A percentile compares a stretch with the other conserved stretches of the same genome.
Evolutionary conservation across 2,888 invertebrate genomes (phyloP).

Genomic region (Rhodophaea formosa): DNA sequence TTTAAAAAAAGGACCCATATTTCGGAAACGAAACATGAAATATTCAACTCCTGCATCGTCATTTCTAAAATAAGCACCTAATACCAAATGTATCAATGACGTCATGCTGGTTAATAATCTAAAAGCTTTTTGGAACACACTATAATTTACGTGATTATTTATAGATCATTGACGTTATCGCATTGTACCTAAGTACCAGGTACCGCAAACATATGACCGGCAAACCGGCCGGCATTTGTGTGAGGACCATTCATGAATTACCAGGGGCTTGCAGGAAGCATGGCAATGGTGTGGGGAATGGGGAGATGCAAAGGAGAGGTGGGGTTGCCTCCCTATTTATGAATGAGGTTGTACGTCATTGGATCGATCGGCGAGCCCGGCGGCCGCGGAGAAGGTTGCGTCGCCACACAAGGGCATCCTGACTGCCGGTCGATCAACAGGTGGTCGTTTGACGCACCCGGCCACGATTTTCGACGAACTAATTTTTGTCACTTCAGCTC

Average conservation of each 20-base stretch:
- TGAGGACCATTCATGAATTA: constrained; percentile 70
- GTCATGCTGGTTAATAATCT: neutral
- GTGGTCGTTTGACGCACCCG: constrained; percentile 66
- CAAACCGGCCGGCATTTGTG: constrained; percentile 31
- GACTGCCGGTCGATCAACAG: constrained; percentile 60
- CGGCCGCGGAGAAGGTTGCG: constrained; percentile 62
- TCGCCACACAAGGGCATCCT: constrained; percentile 68
- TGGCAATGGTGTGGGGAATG: constrained; percentile 41
- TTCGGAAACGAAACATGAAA: too few relatives aligned
- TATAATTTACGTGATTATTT: constrained; percentile 1
- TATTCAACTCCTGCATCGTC: too few relatives aligned
- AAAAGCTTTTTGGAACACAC: neutral
- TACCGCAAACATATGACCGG: constrained; percentile 1
- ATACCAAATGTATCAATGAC: neutral
- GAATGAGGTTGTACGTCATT: constrained; percentile 79
- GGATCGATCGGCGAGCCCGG: constrained; percentile 58
- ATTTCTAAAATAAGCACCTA: neutral
- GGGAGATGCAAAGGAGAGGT: constrained; percentile 32
- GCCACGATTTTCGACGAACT: constrained; percentile 41
- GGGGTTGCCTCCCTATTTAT: constrained; percentile 65
- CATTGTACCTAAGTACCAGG: neutral
- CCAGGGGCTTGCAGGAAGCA: constrained; percentile 42
- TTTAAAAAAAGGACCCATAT: too few relatives aligned
- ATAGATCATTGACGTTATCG: constrained; percentile 11
- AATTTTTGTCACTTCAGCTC: constrained; percentile 52